Base-by-base conservation (phyloP, 2,113 vertebrate genomes). In the Dicaeum eximium region DNA sequence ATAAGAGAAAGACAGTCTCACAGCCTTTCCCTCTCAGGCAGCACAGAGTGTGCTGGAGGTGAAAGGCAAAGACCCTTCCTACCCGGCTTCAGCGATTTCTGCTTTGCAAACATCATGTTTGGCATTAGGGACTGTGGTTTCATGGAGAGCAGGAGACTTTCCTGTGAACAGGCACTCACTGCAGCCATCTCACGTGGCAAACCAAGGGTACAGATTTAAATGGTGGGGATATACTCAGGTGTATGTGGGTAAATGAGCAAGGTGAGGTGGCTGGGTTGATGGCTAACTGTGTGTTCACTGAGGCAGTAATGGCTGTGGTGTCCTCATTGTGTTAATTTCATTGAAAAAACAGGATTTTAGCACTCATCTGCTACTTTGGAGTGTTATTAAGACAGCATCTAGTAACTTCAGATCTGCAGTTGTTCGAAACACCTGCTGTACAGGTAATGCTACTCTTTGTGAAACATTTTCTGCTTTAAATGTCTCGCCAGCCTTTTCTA, bases 11-110 rank as follows among this genome's bases (percentile, higher is more conserved):
- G 28, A 30, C 92, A 95, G 82, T 78, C 42, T 67, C 66, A 78
- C 88, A 53, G 83, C 83, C 84, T 93, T 97, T 92, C 92, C 94
- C 91, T 96, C 93, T 96, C 83, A 60, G 91, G 88, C 89, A 90
- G 81, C 11, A 8, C 77, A 74, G 16, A 88, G 88, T 69, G 51
- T 70, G n/a, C n/a, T 60, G 90, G 83, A 94, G 62, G 47, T 89
- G 90, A 95, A 95, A 96, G 85, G 23, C 47, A 57, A 83, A 51
- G 58, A 67, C 81, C 31, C 64, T 93, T 94, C 84, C 61, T 54
- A 61, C 67, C 44, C 5, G 31, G 80, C 96, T 95, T 83, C 28
- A 92, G 38, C 16, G 23, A 73, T 48, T 60, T 57, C 57, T 92
- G 42, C 73, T 87, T 88, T 85, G 75, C 65, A 92, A 93, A 96